phyloP scores from a whole-genome alignment of 2,888 invertebrate genomes.

The Julus scandinavius region DNA sequence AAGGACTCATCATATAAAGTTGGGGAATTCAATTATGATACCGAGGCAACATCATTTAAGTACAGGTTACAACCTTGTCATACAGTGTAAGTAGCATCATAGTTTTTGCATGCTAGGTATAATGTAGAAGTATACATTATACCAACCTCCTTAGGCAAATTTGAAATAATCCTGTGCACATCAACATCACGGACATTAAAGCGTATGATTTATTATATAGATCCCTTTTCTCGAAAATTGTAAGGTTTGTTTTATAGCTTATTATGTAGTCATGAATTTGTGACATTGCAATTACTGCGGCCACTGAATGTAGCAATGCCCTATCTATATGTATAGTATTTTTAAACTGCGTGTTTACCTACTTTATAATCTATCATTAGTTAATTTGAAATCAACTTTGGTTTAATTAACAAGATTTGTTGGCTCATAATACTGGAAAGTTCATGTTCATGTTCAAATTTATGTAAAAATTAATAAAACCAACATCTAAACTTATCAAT shows the following conservation, averaged over 20 bases:
- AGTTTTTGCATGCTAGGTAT: neutral
- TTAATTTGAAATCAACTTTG: no score
- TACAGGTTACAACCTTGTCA: neutral
- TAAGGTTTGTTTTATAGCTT: neutral
- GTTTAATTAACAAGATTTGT: no score
- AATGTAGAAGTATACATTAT: neutral
- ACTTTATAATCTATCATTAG: no score
- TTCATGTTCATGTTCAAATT: no score
- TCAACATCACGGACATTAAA: neutral
- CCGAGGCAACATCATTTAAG: neutral
- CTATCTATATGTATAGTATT: neutral
- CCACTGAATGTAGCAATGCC: neutral
- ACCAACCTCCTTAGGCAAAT: neutral
- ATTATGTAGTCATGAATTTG: neutral
- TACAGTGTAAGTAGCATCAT: neutral
- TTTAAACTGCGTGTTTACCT: no score
- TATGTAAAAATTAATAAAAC: no score
- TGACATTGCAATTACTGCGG: neutral
- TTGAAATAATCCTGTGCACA: neutral
- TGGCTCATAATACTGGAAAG: no score
- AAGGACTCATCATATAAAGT: neutral
- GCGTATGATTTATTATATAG: neutral
- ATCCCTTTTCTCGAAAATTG: neutral
- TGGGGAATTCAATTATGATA: constrained; percentile 3
- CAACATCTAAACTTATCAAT: no score